A percentile compares a stretch with the other conserved stretches of the same genome.
Evolutionary conservation across 1,140 invertebrate species (phyloP).

Genomic region (Liolophura sinensis): DNA sequence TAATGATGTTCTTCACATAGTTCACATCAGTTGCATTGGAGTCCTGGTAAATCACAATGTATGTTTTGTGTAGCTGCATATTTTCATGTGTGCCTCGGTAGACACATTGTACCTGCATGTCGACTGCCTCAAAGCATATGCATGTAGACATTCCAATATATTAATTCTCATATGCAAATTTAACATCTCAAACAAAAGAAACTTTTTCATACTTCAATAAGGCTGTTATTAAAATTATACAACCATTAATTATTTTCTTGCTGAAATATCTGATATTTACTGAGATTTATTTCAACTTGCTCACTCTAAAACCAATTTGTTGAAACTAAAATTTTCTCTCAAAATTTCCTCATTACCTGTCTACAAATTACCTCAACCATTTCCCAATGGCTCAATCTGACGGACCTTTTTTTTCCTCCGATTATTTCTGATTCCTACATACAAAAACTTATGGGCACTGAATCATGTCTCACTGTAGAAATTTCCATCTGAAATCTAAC

Average conservation of each 20-base stretch:
- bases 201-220: background rate
- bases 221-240: background rate
- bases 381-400: background rate
- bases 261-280: too few relatives aligned
- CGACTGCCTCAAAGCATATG: background rate
- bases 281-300: too few relatives aligned
- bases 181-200: too few relatives aligned
- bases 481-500: too few relatives aligned
- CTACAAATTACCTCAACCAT: background rate
- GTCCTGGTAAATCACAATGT: conserved; percentile 51
- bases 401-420: too few relatives aligned
- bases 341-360: background rate
- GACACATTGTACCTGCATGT: background rate
- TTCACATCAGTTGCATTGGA: conserved; percentile 66
- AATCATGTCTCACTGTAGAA: too few relatives aligned
- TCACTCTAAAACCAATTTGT: too few relatives aligned
- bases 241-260: too few relatives aligned
- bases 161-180: background rate
- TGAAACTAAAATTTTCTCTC: background rate
- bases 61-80: too few relatives aligned
- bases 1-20: conserved; percentile 68
- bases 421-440: too few relatives aligned
- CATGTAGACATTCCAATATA: background rate
- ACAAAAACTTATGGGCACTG: too few relatives aligned
- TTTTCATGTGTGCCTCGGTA: background rate